These are phyloP conservation scores for Chloroceryle aenea DNA, from an alignment of 2,113 vertebrate species.

Conservation along the genomic window DNA sequence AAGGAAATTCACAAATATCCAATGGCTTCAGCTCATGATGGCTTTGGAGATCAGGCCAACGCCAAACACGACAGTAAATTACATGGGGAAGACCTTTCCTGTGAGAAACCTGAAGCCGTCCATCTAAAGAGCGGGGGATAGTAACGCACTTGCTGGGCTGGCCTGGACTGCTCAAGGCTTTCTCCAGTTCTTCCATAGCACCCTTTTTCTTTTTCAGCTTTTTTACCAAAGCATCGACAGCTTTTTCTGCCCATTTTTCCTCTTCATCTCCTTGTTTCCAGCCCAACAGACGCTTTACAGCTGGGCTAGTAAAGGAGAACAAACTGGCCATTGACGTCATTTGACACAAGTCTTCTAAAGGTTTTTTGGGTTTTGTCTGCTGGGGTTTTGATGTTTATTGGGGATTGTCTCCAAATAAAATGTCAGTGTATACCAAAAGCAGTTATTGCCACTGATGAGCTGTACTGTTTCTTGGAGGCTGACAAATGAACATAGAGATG, in stretches of 20 bases:
- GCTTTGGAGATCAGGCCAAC: conserved; percentile 98
- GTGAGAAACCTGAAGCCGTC: conserved; percentile 96
- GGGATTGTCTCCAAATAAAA: conserved; percentile 15
- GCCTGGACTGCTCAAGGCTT: conserved; percentile 95
- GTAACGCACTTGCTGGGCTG: conserved; percentile 98
- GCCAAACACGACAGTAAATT: conserved; percentile 98
- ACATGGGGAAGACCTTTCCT: conserved; percentile 97
- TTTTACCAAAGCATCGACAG: conserved; percentile 96
- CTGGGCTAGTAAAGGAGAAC: conserved; percentile 99
- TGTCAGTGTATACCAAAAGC: not conserved
- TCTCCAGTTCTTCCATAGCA: conserved; percentile 98
- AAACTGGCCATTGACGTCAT: conserved; percentile 97
- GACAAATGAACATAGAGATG: not conserved
- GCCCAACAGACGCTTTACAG: conserved; percentile 96
- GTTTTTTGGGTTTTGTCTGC: not conserved
- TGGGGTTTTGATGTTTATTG: not conserved
- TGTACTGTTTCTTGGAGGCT: conserved; percentile 10
- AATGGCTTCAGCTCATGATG: conserved; percentile 98
- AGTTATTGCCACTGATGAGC: conserved; percentile 11
- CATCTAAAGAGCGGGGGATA: conserved; percentile 95
- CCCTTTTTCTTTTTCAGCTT: conserved; percentile 99
- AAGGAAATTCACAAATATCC: conserved; percentile 98
- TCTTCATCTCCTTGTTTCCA: conserved; percentile 99
- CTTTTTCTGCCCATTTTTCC: conserved; percentile 99
- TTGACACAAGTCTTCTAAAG: conserved; percentile 78